These are phyloP conservation scores for Larimichthys crocea DNA, from an alignment of 2,113 vertebrate genomes.

Conservation along the genomic window DNA sequence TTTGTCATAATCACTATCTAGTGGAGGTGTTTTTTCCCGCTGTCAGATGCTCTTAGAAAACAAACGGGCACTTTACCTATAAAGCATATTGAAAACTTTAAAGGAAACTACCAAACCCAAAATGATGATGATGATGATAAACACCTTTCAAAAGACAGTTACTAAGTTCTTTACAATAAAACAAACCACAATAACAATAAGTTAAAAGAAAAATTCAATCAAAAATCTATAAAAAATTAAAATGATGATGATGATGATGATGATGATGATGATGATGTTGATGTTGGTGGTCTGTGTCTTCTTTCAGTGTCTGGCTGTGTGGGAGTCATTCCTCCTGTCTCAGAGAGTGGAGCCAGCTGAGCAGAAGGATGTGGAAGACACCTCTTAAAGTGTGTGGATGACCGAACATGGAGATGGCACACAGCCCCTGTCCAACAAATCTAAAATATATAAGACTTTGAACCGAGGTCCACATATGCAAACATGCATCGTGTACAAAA, in stretches of 20 bases:
- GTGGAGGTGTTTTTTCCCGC: not conserved
- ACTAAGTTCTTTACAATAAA: too few species aligned
- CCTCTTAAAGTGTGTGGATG: slow-evolving; percentile 70
- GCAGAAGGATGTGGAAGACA: slow-evolving; percentile 81
- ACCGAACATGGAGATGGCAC: not conserved
- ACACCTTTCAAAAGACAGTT: too few species aligned
- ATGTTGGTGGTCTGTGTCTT: slow-evolving; percentile 61
- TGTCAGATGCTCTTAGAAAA: not conserved
- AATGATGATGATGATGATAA: too few species aligned
- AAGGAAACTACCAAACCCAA: not conserved
- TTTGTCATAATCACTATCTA: not conserved
- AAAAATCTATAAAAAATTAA: too few species aligned
- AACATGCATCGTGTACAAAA: not conserved
- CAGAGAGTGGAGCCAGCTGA: slow-evolving; percentile 82
- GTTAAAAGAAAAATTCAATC: too few species aligned
- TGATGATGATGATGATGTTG: not conserved
- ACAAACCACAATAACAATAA: too few species aligned
- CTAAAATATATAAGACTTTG: slow-evolving; percentile 22
- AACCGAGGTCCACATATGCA: slow-evolving; percentile 7
- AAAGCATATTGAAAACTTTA: not conserved
- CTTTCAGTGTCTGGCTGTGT: slow-evolving; percentile 93
- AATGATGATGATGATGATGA: not conserved
- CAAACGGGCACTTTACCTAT: not conserved
- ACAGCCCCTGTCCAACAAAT: not conserved
- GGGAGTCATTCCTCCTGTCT: slow-evolving; percentile 94